Conservation (phyloP, 1,140 invertebrate genomes). For the Pseudomyrmex concolor region DNA sequence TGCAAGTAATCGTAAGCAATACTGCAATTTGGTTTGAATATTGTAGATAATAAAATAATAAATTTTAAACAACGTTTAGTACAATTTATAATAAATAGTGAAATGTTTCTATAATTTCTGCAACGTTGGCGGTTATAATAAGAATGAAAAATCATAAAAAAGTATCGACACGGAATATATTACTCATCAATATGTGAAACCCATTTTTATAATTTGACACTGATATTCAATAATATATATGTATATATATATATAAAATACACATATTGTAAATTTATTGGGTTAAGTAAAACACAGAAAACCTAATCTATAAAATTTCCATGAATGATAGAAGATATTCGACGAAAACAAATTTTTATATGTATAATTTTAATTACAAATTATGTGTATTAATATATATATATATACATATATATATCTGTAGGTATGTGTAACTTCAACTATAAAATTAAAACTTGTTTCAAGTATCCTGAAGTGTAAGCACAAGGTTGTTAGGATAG, state of each 20-base stretch:
- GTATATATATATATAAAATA: constrained; percentile 9
- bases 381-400: background rate
- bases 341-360: too few species aligned
- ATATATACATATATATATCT: too few species aligned
- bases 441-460: background rate
- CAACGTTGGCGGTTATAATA: too few species aligned
- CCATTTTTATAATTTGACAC: constrained; percentile 21
- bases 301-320: background rate
- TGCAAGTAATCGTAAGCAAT: too few species aligned
- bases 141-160: too few species aligned
- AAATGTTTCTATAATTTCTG: too few species aligned
- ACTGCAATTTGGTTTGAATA: too few species aligned
- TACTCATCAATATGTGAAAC: background rate
- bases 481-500: background rate
- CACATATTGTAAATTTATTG: constrained; percentile 1
- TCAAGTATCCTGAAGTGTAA: background rate
- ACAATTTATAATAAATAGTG: too few species aligned
- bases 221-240: constrained; percentile 28
- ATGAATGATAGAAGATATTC: background rate
- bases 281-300: background rate
- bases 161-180: constrained; percentile 24
- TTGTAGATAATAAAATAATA: too few species aligned
- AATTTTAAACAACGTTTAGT: too few species aligned
- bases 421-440: background rate
- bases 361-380: background rate